Conservation (phyloP, 2,113 vertebrate genomes). For the Entomyzon cyanotis region DNA sequence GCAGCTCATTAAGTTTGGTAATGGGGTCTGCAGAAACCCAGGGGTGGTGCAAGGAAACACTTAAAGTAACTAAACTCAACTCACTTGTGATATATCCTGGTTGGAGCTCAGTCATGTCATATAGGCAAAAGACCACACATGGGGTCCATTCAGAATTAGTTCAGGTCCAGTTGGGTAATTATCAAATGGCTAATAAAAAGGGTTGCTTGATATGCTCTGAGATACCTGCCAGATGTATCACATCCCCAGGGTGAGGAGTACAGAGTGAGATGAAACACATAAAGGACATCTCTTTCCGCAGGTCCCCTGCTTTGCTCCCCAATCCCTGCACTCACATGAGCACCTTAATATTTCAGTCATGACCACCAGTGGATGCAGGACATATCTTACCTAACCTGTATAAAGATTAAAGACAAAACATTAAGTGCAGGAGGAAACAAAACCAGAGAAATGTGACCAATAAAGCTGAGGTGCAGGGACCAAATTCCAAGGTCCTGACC, state of each 20-base stretch:
- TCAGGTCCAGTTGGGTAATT: background rate
- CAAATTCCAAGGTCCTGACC: background rate
- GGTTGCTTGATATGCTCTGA: background rate
- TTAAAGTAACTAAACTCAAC: background rate
- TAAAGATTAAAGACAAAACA: background rate
- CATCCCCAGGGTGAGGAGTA: background rate
- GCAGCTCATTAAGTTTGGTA: fast-evolving
- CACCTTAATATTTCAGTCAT: background rate
- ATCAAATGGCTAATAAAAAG: background rate
- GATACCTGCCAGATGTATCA: fast-evolving
- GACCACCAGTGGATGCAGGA: background rate
- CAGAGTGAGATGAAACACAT: background rate
- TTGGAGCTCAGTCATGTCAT: background rate
- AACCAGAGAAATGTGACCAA: background rate
- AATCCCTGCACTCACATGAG: fast-evolving
- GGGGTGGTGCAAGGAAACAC: background rate
- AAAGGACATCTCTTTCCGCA: background rate
- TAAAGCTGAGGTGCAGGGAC: background rate
- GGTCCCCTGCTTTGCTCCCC: background rate
- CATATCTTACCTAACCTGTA: background rate
- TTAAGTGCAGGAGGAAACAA: background rate
- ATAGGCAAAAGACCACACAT: background rate
- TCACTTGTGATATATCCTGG: background rate
- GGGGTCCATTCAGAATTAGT: background rate
- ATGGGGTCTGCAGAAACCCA: background rate